These are phyloP conservation scores for Tetramorium bicarinatum DNA, from an alignment of 2,888 invertebrate species.

Conservation along the genomic window DNA sequence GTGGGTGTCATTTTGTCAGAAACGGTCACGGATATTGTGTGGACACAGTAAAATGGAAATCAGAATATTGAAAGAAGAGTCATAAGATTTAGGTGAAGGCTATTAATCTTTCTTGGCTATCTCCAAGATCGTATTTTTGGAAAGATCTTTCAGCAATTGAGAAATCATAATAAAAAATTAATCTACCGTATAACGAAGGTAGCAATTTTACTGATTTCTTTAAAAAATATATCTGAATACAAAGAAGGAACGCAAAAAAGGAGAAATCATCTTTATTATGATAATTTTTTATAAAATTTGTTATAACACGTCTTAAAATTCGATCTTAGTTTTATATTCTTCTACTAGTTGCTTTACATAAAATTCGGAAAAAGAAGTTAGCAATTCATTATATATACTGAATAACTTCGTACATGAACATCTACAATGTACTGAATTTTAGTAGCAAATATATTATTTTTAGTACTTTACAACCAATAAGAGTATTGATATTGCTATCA, in stretches of 20 bases:
- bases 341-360: background rate
- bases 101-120: conserved; percentile 3
- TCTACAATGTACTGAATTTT: conserved; percentile 22
- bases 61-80: conserved; percentile 30
- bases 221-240: background rate
- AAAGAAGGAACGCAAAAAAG: background rate
- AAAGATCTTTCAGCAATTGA: conserved; percentile 20
- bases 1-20: conserved; percentile 81
- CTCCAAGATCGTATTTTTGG: background rate
- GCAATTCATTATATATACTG: background rate
- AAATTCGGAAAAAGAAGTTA: conserved; percentile 17
- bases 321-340: background rate
- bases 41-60: conserved; percentile 50
- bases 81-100: conserved; percentile 73
- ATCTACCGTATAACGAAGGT: background rate
- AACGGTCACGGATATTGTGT: conserved; percentile 66
- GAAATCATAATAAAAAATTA: conserved; percentile 18
- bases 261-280: background rate
- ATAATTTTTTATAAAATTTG: background rate
- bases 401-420: background rate
- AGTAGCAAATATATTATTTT: conserved; percentile 15
- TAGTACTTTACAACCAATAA: background rate
- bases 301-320: background rate
- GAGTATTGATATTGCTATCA: background rate
- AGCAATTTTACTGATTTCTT: background rate